phyloP scores from a whole-genome alignment of 2,113 vertebrate genomes.

The Noturus placidus region DNA sequence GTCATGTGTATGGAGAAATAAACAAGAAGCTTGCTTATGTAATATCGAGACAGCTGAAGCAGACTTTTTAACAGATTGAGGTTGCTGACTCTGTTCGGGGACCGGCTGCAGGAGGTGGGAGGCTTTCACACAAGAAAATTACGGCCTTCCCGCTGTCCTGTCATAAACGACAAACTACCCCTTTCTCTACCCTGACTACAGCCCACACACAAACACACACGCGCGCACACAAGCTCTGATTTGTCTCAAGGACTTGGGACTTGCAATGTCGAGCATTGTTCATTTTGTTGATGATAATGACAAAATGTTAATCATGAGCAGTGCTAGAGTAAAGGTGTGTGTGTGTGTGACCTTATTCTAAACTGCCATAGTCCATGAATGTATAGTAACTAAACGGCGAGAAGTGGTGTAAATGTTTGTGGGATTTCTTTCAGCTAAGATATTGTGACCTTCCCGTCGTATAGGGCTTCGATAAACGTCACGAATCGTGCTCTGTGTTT shows the following conservation, averaged over 20 bases:
- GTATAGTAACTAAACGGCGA: background rate
- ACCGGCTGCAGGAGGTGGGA: conserved; percentile 68
- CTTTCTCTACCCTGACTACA: conserved; percentile 7
- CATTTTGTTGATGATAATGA: background rate
- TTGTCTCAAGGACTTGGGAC: background rate
- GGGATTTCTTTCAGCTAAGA: background rate
- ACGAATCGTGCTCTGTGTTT: background rate
- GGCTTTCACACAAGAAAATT: conserved; percentile 49
- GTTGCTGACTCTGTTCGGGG: conserved; percentile 64
- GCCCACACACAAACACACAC: conserved; percentile 10
- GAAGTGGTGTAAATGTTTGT: background rate
- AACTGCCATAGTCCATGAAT: background rate
- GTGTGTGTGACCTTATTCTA: background rate
- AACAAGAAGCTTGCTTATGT: conserved; percentile 22
- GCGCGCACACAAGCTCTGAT: background rate
- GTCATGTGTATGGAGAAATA: background rate
- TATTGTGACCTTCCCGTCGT: background rate
- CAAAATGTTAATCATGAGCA: background rate
- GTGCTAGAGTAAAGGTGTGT: background rate
- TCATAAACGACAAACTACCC: conserved; percentile 2
- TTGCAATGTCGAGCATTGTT: background rate
- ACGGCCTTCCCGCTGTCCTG: conserved; percentile 27
- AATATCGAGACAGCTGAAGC: conserved; percentile 45
- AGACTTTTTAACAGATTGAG: conserved; percentile 72
- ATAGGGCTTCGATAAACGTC: background rate